These are phyloP conservation scores for Acanthosoma haemorrhoidale DNA, from an alignment of 2,888 invertebrate genomes.

Conservation along the genomic window DNA sequence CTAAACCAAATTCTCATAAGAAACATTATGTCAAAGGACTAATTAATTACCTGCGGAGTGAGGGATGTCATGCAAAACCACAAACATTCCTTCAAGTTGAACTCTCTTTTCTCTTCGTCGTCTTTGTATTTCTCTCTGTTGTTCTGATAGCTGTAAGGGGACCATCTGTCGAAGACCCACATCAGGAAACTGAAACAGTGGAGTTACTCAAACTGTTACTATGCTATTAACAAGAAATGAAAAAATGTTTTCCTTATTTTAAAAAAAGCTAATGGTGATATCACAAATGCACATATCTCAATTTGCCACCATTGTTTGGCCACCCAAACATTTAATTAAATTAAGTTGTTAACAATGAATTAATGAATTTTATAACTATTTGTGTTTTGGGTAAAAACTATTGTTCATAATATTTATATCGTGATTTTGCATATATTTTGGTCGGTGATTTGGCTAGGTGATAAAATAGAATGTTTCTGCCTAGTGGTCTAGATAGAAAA, in stretches of 20 bases:
- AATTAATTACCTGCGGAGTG: slow-evolving; percentile 66
- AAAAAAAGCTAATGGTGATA: not conserved
- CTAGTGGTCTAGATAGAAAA: too few relatives aligned
- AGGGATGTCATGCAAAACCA: slow-evolving; percentile 59
- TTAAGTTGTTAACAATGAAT: not conserved
- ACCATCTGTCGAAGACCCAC: slow-evolving; percentile 96
- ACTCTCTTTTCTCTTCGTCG: slow-evolving; percentile 89
- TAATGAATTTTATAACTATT: not conserved
- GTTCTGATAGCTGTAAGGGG: slow-evolving; percentile 94
- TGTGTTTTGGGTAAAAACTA: not conserved
- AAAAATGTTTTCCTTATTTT: not conserved
- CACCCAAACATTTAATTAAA: not conserved
- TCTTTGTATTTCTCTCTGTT: slow-evolving; percentile 87
- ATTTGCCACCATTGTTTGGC: not conserved
- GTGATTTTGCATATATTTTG: too few relatives aligned
- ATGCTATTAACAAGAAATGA: not conserved
- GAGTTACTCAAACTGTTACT: not conserved
- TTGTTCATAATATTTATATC: not conserved
- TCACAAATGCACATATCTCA: too few relatives aligned
- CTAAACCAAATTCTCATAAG: too few relatives aligned
- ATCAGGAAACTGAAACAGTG: slow-evolving; percentile 65
- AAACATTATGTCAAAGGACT: too few relatives aligned
- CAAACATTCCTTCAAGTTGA: slow-evolving; percentile 90
- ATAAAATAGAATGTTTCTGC: too few relatives aligned
- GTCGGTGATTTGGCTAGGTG: too few relatives aligned